Evolutionary conservation across 2,888 invertebrate species (phyloP).

Genomic region (Cinara cedri): DNA sequence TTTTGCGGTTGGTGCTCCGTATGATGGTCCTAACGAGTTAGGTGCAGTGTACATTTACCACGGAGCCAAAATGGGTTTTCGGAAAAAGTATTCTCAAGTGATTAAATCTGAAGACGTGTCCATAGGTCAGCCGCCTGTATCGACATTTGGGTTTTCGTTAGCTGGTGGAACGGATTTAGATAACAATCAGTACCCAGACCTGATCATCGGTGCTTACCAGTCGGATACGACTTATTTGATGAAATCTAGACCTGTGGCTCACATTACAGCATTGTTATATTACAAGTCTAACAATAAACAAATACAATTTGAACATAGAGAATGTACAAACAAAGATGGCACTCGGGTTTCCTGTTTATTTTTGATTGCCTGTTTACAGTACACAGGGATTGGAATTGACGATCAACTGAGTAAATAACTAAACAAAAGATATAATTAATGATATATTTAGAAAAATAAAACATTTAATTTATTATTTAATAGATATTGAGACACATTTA

Average conservation of each 20-base stretch:
- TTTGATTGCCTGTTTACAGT: conserved; percentile 79
- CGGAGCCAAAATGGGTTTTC: conserved; percentile 82
- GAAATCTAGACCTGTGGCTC: conserved; percentile 86
- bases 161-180: conserved; percentile 96
- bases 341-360: conserved; percentile 77
- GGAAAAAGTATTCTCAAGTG: conserved; percentile 79
- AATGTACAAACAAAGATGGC: conserved; percentile 71
- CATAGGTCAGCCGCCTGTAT: neutral
- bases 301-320: conserved; percentile 79
- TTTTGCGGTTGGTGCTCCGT: conserved; percentile 91
- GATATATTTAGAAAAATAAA: too few relatives aligned
- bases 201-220: conserved; percentile 91
- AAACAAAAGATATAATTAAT: too few relatives aligned
- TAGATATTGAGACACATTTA: conserved; percentile 78
- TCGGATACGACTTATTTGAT: conserved; percentile 83
- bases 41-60: conserved; percentile 95
- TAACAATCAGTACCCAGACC: conserved; percentile 89
- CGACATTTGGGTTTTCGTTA: conserved; percentile 85
- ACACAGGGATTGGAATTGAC: conserved; percentile 78
- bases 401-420: conserved; percentile 68
- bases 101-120: conserved; percentile 76
- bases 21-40: conserved; percentile 71
- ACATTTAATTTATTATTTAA: conserved; percentile 59
- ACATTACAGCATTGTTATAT: conserved; percentile 77
- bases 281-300: conserved; percentile 75